Evolutionary conservation across 92 coral and sea anemone genomes (phyloP).

Genomic region (Isaurus tuberculatus): DNA sequence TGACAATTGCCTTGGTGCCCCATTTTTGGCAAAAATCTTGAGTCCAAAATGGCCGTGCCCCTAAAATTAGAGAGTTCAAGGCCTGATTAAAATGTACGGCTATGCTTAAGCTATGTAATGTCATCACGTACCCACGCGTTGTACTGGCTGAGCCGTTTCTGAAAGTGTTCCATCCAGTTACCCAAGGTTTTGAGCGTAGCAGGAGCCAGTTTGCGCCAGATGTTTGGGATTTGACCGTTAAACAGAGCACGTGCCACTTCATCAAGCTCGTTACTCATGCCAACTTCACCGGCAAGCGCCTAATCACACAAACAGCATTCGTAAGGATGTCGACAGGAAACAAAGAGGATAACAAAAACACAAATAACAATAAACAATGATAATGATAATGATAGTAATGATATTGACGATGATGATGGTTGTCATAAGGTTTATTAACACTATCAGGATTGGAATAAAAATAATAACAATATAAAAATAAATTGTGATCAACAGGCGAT

Average conservation of each 20-base stretch:
- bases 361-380: neutral
- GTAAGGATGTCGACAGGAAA: neutral
- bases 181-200: slow-evolving; percentile 97
- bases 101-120: neutral
- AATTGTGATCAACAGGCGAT: neutral
- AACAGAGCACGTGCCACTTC: slow-evolving; percentile 96
- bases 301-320: slow-evolving; percentile 24
- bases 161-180: slow-evolving; percentile 99
- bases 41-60: too few species aligned
- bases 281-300: slow-evolving; percentile 99
- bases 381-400: neutral
- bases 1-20: too few species aligned
- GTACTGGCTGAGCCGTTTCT: slow-evolving; percentile 89
- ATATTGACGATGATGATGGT: neutral
- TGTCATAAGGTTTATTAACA: neutral
- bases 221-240: slow-evolving; percentile 95
- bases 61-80: too few species aligned
- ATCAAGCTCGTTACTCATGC: slow-evolving; percentile 98
- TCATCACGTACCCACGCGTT: slow-evolving; percentile 82
- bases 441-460: neutral
- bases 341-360: neutral
- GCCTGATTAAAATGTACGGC: neutral
- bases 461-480: neutral
- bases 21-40: too few species aligned
- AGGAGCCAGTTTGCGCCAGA: slow-evolving; percentile 98